These are phyloP conservation scores for Antidorcas marsupialis DNA, from an alignment of 2,113 vertebrate species.

Conservation along the genomic window DNA sequence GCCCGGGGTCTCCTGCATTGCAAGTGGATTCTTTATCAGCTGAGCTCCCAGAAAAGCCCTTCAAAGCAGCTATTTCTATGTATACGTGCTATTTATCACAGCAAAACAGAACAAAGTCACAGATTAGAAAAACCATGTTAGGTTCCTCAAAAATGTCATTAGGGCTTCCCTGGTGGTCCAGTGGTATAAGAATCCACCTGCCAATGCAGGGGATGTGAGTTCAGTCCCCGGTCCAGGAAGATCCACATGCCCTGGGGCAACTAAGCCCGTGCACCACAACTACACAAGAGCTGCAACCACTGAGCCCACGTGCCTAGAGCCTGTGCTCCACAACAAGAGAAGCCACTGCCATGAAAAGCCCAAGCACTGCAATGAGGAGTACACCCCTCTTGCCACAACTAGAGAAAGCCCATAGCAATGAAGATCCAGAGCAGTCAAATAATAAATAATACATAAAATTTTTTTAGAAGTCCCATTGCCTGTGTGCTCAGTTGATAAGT, in stretches of 20 bases:
- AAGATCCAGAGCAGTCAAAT: neutral
- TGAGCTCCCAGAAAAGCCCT: neutral
- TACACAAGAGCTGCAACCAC: neutral
- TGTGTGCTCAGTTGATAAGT: neutral
- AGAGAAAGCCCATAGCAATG: neutral
- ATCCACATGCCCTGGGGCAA: neutral
- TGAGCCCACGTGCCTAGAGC: neutral
- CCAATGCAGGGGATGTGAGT: neutral
- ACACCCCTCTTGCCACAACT: neutral
- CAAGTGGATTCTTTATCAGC: neutral
- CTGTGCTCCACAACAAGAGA: neutral
- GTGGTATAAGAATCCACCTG: neutral
- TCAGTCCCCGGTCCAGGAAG: neutral
- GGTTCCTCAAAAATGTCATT: constrained; percentile 50
- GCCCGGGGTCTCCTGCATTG: neutral
- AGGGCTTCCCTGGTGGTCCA: neutral
- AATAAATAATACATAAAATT: neutral
- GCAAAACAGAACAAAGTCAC: neutral
- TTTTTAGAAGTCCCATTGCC: neutral
- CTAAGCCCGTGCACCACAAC: neutral
- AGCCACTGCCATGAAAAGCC: neutral
- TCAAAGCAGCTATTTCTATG: constrained; percentile 26
- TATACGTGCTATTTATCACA: neutral
- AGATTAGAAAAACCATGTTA: neutral
- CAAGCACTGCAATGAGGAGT: neutral